These are phyloP conservation scores for pig (Sus scrofa) DNA, from an alignment of 2,113 vertebrate species.

Conservation along the genomic window T2T-Sscrofa CM000812.6:197594001-197594500, in stretches of 20 bases:
- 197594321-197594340: neutral
- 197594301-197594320: neutral
- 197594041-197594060: neutral
- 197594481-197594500: too few species aligned
- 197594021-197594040: neutral
- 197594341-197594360: neutral
- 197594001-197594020: neutral
- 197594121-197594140: neutral
- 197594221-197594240: slow-evolving; percentile 3
- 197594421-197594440: too few species aligned
- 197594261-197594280: neutral
- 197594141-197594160: neutral
- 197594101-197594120: neutral
- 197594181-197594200: neutral
- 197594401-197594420: too few species aligned
- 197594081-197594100: slow-evolving; percentile 38
- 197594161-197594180: slow-evolving; percentile 2
- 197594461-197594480: too few species aligned
- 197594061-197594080: neutral
- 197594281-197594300: neutral
- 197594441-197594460: too few species aligned
- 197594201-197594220: neutral
- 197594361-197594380: neutral
- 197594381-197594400: too few species aligned
- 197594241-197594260: slow-evolving; percentile 52